Evolutionary conservation across 2,797 vertebrate species (phyloP).

Genomic region (Tapirus indicus): DNA sequence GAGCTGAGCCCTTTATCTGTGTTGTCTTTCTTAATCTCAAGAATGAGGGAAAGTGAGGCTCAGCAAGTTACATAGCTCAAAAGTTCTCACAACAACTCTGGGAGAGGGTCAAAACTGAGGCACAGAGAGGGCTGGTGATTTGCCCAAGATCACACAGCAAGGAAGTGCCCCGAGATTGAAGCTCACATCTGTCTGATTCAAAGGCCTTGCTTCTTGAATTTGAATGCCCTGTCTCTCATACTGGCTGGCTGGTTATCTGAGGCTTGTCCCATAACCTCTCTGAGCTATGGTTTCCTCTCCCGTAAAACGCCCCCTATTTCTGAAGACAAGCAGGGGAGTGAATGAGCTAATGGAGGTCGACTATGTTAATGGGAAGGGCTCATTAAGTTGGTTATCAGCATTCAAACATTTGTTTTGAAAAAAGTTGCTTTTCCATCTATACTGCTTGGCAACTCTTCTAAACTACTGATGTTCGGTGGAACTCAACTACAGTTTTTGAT

Average conservation of each 20-base stretch:
- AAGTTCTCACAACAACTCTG: background rate
- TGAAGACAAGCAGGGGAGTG: no score
- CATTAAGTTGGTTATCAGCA: background rate
- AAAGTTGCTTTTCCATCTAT: background rate
- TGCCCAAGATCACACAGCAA: background rate
- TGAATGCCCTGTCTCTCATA: background rate
- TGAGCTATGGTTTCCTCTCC: background rate
- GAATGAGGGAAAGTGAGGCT: background rate
- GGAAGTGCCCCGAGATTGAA: background rate
- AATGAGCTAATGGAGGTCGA: background rate
- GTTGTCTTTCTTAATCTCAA: slow-evolving; percentile 26
- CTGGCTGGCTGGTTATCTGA: background rate
- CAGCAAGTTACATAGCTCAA: background rate
- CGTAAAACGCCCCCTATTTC: background rate
- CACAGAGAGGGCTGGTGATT: background rate
- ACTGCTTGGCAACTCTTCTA: background rate
- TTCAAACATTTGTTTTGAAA: background rate
- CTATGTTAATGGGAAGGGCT: background rate
- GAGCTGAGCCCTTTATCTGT: background rate
- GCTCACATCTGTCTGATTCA: background rate
- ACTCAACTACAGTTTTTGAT: background rate
- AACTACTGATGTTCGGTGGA: background rate
- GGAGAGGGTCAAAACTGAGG: background rate
- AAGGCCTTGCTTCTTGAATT: background rate
- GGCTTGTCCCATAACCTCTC: background rate